phyloP scores from a whole-genome alignment of 2,888 invertebrate species.

The Macaria notata region DNA sequence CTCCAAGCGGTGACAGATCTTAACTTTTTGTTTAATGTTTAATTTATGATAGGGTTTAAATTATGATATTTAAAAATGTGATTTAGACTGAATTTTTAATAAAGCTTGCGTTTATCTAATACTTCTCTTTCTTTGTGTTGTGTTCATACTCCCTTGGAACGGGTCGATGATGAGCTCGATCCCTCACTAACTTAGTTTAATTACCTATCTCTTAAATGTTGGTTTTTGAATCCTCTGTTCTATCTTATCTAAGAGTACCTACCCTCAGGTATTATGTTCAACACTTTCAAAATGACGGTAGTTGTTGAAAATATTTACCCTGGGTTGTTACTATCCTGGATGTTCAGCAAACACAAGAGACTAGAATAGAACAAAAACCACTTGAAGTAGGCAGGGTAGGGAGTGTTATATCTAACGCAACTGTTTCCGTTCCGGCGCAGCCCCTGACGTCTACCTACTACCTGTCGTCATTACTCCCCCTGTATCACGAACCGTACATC shows the following conservation, averaged over 20 bases:
- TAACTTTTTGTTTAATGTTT: conserved; percentile 62
- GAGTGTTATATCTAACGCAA: conserved; percentile 14
- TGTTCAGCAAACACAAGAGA: too few species aligned
- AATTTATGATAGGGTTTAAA: conserved; percentile 53
- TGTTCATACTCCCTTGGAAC: conserved; percentile 44
- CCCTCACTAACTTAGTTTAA: conserved; percentile 51
- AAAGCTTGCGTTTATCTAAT: conserved; percentile 78
- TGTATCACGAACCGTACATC: conserved; percentile 69
- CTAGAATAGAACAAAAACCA: too few species aligned
- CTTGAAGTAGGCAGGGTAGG: too few species aligned
- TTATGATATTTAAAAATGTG: conserved; percentile 59
- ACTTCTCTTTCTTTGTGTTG: conserved; percentile 62
- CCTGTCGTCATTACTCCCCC: conserved; percentile 64
- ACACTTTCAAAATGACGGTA: neutral
- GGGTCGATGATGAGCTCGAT: conserved; percentile 70
- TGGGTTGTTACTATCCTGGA: too few species aligned
- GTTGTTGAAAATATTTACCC: neutral
- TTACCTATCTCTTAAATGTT: conserved; percentile 31
- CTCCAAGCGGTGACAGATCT: conserved; percentile 68
- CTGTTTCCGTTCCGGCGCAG: conserved; percentile 51
- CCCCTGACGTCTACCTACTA: conserved; percentile 73
- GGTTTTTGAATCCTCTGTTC: conserved; percentile 30
- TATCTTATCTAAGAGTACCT: conserved; percentile 11
- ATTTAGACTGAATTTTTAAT: conserved; percentile 79
- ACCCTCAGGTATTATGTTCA: conserved; percentile 4